phyloP scores from a whole-genome alignment of 2,888 invertebrate genomes.

The Pseudanteris insignis region DNA sequence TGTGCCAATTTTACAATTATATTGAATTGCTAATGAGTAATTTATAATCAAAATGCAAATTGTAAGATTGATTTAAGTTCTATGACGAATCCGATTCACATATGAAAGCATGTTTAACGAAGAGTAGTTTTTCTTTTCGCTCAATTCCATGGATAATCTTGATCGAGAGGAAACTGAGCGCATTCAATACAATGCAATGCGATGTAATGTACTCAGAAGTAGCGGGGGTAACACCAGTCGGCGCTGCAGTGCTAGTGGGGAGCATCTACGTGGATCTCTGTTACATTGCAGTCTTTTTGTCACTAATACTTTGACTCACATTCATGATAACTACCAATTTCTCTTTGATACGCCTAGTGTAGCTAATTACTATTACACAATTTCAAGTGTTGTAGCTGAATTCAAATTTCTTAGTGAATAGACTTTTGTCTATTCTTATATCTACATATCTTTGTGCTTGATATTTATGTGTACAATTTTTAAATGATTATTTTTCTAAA shows the following conservation, averaged over 20 bases:
- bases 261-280: conserved; percentile 21
- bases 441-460: neutral
- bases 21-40: too few relatives aligned
- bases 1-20: too few relatives aligned
- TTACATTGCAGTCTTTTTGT: conserved; percentile 15
- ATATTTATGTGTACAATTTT: too few relatives aligned
- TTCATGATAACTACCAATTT: conserved; percentile 1
- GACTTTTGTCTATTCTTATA: neutral
- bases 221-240: conserved; percentile 25
- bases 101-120: too few relatives aligned
- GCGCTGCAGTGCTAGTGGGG: conserved; percentile 19
- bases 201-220: conserved; percentile 14
- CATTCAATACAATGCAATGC: conserved; percentile 11
- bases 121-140: too few relatives aligned
- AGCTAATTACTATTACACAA: too few relatives aligned
- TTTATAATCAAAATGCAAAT: too few relatives aligned
- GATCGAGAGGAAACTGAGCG: conserved; percentile 15
- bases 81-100: too few relatives aligned
- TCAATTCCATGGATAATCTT: conserved; percentile 9
- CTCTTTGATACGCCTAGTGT: neutral
- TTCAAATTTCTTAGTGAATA: too few relatives aligned
- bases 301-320: conserved; percentile 5
- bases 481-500: too few relatives aligned
- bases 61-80: too few relatives aligned
- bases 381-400: too few relatives aligned